Base-by-base conservation (phyloP, 2,113 vertebrate species). In the Corvus cornix region DNA sequence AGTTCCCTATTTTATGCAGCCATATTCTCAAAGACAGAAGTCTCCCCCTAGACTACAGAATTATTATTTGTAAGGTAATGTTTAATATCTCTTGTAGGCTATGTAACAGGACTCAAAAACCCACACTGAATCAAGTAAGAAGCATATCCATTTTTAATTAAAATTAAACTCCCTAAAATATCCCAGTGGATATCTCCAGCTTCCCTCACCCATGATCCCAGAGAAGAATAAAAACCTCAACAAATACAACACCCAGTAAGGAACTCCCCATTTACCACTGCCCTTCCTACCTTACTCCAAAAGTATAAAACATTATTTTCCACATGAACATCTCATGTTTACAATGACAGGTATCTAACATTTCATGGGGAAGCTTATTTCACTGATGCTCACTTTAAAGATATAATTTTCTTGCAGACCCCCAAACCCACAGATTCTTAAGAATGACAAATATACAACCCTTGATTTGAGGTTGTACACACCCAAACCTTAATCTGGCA, bases 401-500 rank as follows among this genome's bases (percentile, higher is more conserved):
- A 72, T 0, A 41, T 3, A 76, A 66, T 37, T 86, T 81, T 16
- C 60, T 60, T 58, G 49, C 46, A 87, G 23, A 72, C 11, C 16
- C 41, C 35, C 86, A 44, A 70, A 77, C 85, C 64, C 39, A 85
- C 24, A 86, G 33, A 93, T 82, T 74, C 55, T 41, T 72, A 39
- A 89, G 41, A 14, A 59, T 22, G 43, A 79, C 53, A 96, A 72
- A 91, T 26, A 80, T 43, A 80, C 58, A 92, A 46, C 22, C 56
- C n/a, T 90, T 64, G 20, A 69, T 81, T 11, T 63, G 14, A 79
- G 21, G 37, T 52, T 17, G 24, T 11, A 56, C 6, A 55, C 31
- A 55, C 27, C 11, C 0, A 0, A 93, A 86, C 35, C 24, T 52
- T 76, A 55, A 80, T 24, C 30, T 60, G n/a, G 30, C 0, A 1